Percentiles rank a stretch among this genome's conserved stretches.
Conservation (phyloP, 1,140 invertebrate genomes). For the Leptopilina clavipes region DNA sequence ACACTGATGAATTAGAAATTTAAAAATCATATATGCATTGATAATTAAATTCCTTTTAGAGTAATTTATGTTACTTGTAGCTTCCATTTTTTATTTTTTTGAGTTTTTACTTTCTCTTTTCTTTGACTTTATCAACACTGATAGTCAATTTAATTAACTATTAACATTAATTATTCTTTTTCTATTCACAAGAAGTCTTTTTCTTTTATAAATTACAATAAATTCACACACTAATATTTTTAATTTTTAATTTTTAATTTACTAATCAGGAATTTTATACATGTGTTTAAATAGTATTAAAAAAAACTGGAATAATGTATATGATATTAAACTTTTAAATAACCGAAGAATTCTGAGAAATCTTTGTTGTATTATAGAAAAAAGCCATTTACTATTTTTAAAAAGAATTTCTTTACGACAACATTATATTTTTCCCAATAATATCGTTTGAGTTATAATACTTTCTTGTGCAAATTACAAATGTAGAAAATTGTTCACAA, state of each 20-base stretch:
- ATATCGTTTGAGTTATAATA: constrained; percentile 4
- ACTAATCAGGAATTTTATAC: background rate
- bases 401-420: background rate
- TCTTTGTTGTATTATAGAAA: background rate
- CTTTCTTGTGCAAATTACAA: constrained; percentile 10
- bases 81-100: background rate
- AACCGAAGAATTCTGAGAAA: background rate
- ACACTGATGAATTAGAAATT: background rate
- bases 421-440: background rate
- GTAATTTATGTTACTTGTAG: background rate
- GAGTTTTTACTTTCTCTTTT: constrained; percentile 22
- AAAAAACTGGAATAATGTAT: no score
- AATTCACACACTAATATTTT: background rate
- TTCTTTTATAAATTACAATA: background rate
- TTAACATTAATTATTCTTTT: background rate
- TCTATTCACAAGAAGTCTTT: background rate
- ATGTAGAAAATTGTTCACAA: background rate
- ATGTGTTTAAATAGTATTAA: background rate
- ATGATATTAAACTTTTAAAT: background rate
- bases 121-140: background rate
- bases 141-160: background rate
- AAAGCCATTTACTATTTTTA: background rate
- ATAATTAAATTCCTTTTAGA: background rate
- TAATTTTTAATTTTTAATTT: background rate
- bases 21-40: background rate